Conservation (phyloP, 1,140 invertebrate species). For the Drosophila micromelanica region DNA sequence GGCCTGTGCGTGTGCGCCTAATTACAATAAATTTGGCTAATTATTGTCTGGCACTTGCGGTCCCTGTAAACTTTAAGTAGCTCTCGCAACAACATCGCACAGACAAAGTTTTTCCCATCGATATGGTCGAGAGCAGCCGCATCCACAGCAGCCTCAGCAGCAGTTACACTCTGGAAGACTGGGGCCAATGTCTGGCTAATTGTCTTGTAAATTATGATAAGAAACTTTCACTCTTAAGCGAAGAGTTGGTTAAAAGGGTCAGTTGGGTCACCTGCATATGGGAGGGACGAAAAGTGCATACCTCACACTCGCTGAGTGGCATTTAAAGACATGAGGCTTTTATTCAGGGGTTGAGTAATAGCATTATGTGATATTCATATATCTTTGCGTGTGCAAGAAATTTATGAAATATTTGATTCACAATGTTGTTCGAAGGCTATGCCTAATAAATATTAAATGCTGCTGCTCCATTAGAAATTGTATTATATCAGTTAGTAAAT, state of each 20-base stretch:
- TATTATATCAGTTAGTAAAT: too few species aligned
- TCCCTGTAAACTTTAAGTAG: slow-evolving; percentile 70
- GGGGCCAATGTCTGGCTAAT: slow-evolving; percentile 62
- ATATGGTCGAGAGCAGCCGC: slow-evolving; percentile 45
- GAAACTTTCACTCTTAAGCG: slow-evolving; percentile 63
- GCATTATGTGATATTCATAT: slow-evolving; percentile 10
- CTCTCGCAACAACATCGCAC: slow-evolving; percentile 18
- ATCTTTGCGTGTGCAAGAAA: neutral
- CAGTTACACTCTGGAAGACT: neutral
- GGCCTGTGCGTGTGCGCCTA: slow-evolving; percentile 65
- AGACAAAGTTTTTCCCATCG: slow-evolving; percentile 71
- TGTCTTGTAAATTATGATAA: slow-evolving; percentile 82
- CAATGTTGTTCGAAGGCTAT: neutral
- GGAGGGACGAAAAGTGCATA: slow-evolving; percentile 3
- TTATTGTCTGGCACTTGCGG: slow-evolving; percentile 70
- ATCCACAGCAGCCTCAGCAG: neutral
- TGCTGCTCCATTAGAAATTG: too few species aligned
- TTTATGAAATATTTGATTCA: neutral
- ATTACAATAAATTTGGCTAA: slow-evolving; percentile 83
- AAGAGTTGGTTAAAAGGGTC: slow-evolving; percentile 66
- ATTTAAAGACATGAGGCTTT: neutral
- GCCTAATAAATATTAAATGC: too few species aligned
- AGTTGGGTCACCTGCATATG: slow-evolving; percentile 54
- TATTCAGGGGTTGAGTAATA: slow-evolving; percentile 8
- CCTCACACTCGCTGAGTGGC: neutral